Evolutionary conservation across 2,797 vertebrate species (phyloP), one percentile per base, ranked within the genome.

Genomic region (Halcyon badia): DNA sequence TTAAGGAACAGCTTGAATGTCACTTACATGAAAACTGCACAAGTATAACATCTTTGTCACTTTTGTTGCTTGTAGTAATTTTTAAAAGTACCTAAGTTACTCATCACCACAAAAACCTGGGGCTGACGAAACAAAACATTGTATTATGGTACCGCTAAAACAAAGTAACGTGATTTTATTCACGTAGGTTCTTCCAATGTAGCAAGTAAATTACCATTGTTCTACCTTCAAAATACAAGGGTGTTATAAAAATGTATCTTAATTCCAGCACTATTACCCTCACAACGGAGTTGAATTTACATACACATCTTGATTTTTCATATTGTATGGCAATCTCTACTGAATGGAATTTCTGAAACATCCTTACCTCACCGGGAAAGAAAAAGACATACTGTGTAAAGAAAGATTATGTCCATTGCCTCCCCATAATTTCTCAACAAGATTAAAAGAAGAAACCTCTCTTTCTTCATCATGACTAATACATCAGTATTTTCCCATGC

Each of bases 1-100:
- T 85, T 92, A 91, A 88, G 80, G 73, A 96, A 97, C 87, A 97
- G 85, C 94, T 95, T 96, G 93, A 90, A 97, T 82, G 93, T 86
- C 83, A 94, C 58, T 83, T 85, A 57, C 20, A 72, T 28, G 82
- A 91, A 88, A 95, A 91, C 70, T 87, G 70, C 83, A 83, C 49
- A 65, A 96, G 76, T 68, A 86, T 89, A 82, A 88, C 69, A 96
- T 91, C 87, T 92, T 76, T 88, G 94, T 81, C 85, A 82, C 86
- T 97, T 94, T 90, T 78, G 46, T 76, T 86, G n/a, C 62, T 83
- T 86, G 62, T 28, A 87, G 41, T 75, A 39, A 87, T 90, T 95
- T 39, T 13, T 1, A 62, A 54, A 88, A 88, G 80, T 80, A 90
- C 61, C 49, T n/a, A 65, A 86, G 60, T 93, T 92, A 69, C 54